Evolutionary conservation across 1,140 invertebrate genomes (phyloP).

Genomic region (Aphelenchoides avenae): DNA sequence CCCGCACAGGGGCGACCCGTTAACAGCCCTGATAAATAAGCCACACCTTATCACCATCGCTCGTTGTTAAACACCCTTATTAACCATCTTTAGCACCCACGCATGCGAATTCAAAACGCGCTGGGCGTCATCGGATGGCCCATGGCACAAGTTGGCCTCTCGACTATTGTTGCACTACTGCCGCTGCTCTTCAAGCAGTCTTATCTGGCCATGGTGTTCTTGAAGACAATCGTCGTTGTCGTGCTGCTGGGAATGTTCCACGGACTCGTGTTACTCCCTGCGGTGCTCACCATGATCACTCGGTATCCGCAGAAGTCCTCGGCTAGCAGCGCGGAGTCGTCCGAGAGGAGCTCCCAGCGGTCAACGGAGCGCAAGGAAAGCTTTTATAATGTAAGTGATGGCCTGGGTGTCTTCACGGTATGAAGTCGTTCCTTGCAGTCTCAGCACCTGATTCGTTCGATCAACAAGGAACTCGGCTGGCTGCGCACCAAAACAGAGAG

Average conservation of each 20-base stretch:
- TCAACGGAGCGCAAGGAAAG: slow-evolving; percentile 51
- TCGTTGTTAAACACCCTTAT: too few relatives aligned
- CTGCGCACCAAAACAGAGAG: slow-evolving; percentile 7
- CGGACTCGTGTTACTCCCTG: slow-evolving; percentile 48
- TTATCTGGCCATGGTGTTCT: slow-evolving; percentile 52
- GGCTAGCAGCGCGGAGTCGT: slow-evolving; percentile 10
- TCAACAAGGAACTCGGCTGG: slow-evolving; percentile 15
- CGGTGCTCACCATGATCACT: slow-evolving; percentile 44
- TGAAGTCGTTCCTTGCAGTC: too few relatives aligned
- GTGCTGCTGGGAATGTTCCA: slow-evolving; percentile 57
- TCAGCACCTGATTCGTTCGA: slow-evolving; percentile 10
- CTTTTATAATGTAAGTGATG: slow-evolving; percentile 46
- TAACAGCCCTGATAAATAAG: too few relatives aligned
- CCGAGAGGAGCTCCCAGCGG: slow-evolving; percentile 45
- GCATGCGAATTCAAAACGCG: slow-evolving; percentile 45
- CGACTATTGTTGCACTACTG: slow-evolving; percentile 53
- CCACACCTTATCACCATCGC: too few relatives aligned
- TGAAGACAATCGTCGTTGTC: slow-evolving; percentile 55
- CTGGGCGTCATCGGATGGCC: slow-evolving; percentile 53
- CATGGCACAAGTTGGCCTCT: slow-evolving; percentile 54
- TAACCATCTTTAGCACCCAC: slow-evolving; percentile 38
- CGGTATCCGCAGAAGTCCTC: not conserved
- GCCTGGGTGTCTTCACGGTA: too few relatives aligned
- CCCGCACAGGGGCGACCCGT: too few relatives aligned
- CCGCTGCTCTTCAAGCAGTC: slow-evolving; percentile 56